Percentiles rank a stretch among this genome's conserved stretches.
phyloP scores from a whole-genome alignment of 2,797 vertebrate species.

The Pempheris klunzingeri region DNA sequence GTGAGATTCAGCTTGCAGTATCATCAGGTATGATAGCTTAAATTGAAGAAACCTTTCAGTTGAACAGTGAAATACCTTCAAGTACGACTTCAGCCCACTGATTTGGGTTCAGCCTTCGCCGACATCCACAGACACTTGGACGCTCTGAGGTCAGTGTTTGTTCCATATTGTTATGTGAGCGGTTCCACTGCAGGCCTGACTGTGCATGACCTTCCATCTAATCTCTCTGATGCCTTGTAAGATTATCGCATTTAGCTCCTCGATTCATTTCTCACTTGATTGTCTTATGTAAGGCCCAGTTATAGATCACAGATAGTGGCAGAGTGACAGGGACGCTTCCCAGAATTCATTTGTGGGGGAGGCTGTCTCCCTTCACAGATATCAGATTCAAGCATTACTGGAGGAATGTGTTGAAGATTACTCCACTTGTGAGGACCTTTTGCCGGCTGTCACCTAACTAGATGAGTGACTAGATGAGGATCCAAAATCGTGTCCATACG shows the following conservation, averaged over 20 bases:
- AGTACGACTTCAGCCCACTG: too few relatives aligned
- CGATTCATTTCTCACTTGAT: constrained; percentile 41
- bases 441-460: neutral
- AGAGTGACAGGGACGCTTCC: neutral
- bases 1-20: too few relatives aligned
- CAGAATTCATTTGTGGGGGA: neutral
- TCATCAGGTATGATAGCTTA: neutral
- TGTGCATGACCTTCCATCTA: constrained; percentile 18
- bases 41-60: neutral
- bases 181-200: neutral
- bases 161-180: neutral
- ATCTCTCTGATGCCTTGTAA: constrained; percentile 24
- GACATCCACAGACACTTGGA: too few relatives aligned
- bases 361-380: neutral
- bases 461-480: too few relatives aligned
- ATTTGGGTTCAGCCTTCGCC: neutral
- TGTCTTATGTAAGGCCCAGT: constrained; percentile 10
- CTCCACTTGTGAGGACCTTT: neutral
- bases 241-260: constrained; percentile 30
- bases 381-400: neutral
- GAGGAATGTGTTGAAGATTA: neutral
- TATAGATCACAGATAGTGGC: constrained; percentile 18
- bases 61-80: neutral
- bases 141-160: neutral
- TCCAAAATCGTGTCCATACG: neutral